A percentile compares a stretch with the other conserved stretches of the same genome.
Conservation (phyloP, 2,113 vertebrate genomes). For the Australoheros scitulus region DNA sequence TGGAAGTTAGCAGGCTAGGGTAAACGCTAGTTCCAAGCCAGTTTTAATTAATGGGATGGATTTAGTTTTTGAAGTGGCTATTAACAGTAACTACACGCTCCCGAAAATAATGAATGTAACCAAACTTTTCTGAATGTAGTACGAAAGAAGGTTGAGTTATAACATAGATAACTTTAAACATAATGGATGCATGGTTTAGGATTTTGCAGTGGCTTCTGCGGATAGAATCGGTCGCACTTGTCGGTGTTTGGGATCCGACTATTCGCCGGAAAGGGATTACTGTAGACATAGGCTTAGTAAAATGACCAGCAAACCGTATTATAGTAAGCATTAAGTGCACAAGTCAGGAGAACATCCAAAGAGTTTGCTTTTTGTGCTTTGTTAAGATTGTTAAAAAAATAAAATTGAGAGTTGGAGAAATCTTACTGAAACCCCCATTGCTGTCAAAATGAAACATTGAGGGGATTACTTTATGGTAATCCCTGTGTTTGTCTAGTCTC, state of each 20-base stretch:
- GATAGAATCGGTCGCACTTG: not conserved
- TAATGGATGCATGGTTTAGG: not conserved
- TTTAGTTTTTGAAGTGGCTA: not conserved
- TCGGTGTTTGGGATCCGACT: constrained; percentile 34
- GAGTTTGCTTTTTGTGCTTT: not conserved
- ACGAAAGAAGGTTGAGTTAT: not conserved
- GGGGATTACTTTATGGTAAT: constrained; percentile 28
- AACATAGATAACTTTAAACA: not conserved
- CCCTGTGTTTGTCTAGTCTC: constrained; percentile 23
- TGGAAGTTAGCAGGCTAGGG: constrained; percentile 61
- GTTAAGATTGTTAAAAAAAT: not conserved
- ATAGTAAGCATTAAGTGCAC: not conserved
- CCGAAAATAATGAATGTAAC: accelerated
- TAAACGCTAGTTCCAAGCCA: not conserved
- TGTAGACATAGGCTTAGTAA: not conserved
- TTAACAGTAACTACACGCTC: not conserved
- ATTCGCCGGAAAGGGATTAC: constrained; percentile 35
- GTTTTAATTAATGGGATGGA: not conserved
- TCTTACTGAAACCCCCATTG: not conserved
- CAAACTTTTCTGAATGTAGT: accelerated
- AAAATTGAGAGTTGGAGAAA: not conserved
- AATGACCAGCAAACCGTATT: not conserved
- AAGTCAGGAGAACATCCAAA: not conserved
- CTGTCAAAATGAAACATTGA: constrained; percentile 11
- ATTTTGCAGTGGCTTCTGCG: constrained; percentile 2